phyloP scores from a whole-genome alignment of 2,888 invertebrate genomes.

The Noctua janthe region DNA sequence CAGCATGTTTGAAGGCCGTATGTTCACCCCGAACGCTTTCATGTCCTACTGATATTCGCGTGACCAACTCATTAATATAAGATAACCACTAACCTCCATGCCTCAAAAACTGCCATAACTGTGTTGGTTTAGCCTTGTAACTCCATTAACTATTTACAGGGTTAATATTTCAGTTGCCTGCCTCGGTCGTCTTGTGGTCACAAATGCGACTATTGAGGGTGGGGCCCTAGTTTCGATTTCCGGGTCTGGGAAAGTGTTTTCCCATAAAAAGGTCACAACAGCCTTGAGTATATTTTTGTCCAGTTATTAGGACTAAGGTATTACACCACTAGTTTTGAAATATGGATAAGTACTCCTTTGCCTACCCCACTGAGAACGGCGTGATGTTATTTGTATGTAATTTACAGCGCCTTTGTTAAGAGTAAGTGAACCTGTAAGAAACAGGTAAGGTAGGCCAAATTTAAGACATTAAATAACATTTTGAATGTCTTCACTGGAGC shows the following conservation, averaged over 20 bases:
- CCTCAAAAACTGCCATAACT: slow-evolving; percentile 64
- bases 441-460: slow-evolving; percentile 7
- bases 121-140: slow-evolving; percentile 65
- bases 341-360: background rate
- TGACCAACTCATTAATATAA: slow-evolving; percentile 75
- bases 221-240: background rate
- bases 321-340: background rate
- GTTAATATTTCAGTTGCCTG: slow-evolving; percentile 42
- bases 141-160: slow-evolving; percentile 41
- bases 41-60: slow-evolving; percentile 72
- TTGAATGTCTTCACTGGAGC: background rate
- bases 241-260: background rate
- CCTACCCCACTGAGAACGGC: too few relatives aligned
- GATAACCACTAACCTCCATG: slow-evolving; percentile 61
- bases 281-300: background rate
- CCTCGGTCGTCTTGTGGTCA: background rate
- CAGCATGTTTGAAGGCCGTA: slow-evolving; percentile 51
- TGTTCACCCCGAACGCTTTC: slow-evolving; percentile 53
- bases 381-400: background rate
- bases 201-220: background rate
- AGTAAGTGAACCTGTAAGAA: background rate
- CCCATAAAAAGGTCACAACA: background rate
- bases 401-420: slow-evolving; percentile 14
- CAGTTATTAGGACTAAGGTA: background rate
- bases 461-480: slow-evolving; percentile 28